Conservation (phyloP, 2,113 vertebrate species). For the Scatophagus argus region DNA sequence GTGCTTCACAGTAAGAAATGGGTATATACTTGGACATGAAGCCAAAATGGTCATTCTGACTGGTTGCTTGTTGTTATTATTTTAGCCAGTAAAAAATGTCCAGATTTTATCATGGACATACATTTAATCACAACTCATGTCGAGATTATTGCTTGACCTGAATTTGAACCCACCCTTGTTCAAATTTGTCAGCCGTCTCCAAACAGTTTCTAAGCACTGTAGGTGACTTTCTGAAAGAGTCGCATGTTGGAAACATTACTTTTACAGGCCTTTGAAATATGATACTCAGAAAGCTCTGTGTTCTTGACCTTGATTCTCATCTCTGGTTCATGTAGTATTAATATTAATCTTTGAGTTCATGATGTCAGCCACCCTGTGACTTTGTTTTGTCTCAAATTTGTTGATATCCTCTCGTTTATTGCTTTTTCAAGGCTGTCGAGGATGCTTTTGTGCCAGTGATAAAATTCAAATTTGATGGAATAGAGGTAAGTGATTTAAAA, state of each 20-base stretch:
- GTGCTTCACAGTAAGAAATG: no score
- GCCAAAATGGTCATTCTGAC: no score
- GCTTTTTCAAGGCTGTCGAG: slow-evolving; percentile 90
- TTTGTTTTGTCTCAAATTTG: background rate
- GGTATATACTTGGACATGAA: no score
- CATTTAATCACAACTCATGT: no score
- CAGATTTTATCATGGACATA: no score
- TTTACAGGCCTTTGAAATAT: background rate
- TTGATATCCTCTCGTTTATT: slow-evolving; percentile 23
- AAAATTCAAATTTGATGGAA: slow-evolving; percentile 97
- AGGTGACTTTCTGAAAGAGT: background rate
- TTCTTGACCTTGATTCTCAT: background rate
- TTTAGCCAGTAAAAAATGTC: no score
- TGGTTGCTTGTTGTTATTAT: no score
- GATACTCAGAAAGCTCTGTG: background rate
- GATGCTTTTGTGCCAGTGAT: slow-evolving; percentile 98
- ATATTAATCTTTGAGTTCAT: background rate
- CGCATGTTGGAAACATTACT: background rate
- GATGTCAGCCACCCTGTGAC: background rate
- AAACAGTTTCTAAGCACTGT: background rate
- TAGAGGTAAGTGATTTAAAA: slow-evolving; percentile 87
- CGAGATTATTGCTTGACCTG: no score
- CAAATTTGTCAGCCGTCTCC: background rate
- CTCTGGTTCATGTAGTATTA: background rate
- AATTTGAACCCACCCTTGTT: background rate